A percentile compares a stretch with the other conserved stretches of the same genome.
phyloP scores from a whole-genome alignment of 2,888 invertebrate genomes.

The Plagodis dolabraria region DNA sequence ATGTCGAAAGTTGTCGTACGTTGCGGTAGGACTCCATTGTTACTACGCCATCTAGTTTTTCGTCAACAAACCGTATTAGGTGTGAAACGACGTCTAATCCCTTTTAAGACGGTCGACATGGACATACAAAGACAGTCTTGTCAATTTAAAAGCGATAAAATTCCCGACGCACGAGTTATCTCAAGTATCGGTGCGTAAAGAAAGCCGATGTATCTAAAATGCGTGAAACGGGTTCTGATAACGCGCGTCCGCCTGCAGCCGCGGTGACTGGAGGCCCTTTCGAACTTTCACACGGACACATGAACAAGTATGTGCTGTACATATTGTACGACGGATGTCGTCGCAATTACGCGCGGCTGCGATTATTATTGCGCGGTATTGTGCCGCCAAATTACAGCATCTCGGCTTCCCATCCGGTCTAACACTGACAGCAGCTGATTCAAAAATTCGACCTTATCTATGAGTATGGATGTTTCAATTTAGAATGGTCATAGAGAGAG shows the following conservation, averaged over 20 bases:
- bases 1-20: constrained; percentile 53
- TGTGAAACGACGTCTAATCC: constrained; percentile 61
- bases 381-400: constrained; percentile 80
- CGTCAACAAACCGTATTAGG: constrained; percentile 52
- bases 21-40: constrained; percentile 58
- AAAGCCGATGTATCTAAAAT: constrained; percentile 73
- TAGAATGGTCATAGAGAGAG: constrained; percentile 30
- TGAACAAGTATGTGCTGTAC: constrained; percentile 58
- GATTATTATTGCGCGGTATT: constrained; percentile 81
- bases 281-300: constrained; percentile 77
- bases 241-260: constrained; percentile 46
- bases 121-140: constrained; percentile 53
- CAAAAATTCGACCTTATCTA: constrained; percentile 42
- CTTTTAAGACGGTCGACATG: constrained; percentile 47
- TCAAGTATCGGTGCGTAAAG: constrained; percentile 58
- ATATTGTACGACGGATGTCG: constrained; percentile 76
- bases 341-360: constrained; percentile 76
- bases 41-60: constrained; percentile 42
- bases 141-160: constrained; percentile 66
- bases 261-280: constrained; percentile 58
- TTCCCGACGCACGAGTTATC: constrained; percentile 53
- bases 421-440: constrained; percentile 39
- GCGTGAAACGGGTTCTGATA: constrained; percentile 71
- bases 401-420: constrained; percentile 81
- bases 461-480: constrained; percentile 38